Conservation (phyloP, 2,888 invertebrate species). For the Drosophila mimetica region DNA sequence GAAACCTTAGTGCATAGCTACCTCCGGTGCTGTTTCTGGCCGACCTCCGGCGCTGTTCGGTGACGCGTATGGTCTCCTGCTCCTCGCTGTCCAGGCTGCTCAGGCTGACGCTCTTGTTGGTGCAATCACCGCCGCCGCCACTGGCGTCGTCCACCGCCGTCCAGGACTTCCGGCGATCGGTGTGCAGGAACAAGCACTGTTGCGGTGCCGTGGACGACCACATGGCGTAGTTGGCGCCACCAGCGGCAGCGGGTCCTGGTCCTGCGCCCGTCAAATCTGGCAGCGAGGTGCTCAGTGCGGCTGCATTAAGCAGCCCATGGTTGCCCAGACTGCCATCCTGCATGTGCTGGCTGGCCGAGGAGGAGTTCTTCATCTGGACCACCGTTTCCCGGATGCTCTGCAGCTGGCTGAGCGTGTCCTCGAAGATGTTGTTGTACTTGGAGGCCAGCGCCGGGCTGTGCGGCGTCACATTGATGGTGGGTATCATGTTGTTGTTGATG, state of each 20-base stretch:
- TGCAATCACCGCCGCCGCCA: conserved; percentile 85
- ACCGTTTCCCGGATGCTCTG: conserved; percentile 84
- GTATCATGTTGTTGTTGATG: conserved; percentile 86
- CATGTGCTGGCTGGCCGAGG: conserved; percentile 74
- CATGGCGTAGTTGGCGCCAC: conserved; percentile 65
- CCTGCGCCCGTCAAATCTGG: conserved; percentile 82
- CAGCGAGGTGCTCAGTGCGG: conserved; percentile 80
- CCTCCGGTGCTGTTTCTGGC: conserved; percentile 86
- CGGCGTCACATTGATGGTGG: conserved; percentile 94
- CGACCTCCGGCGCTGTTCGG: conserved; percentile 85
- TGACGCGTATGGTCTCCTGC: conserved; percentile 87
- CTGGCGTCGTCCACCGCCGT: conserved; percentile 91
- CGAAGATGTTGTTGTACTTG: conserved; percentile 88
- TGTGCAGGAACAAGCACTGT: conserved; percentile 82
- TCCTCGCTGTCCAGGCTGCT: conserved; percentile 95
- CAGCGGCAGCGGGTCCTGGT: conserved; percentile 38
- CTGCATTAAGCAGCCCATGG: conserved; percentile 77
- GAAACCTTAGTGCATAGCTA: conserved; percentile 27
- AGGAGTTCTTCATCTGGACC: conserved; percentile 84
- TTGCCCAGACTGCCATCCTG: conserved; percentile 75
- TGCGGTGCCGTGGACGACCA: conserved; percentile 82
- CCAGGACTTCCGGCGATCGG: conserved; percentile 91
- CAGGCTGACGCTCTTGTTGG: conserved; percentile 87
- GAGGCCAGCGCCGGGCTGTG: conserved; percentile 93
- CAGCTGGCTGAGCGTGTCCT: conserved; percentile 84